Evolutionary conservation across 1,140 invertebrate species (phyloP), one percentile per base, ranked within the genome.

Genomic region (Tetragnatha versicolor): DNA sequence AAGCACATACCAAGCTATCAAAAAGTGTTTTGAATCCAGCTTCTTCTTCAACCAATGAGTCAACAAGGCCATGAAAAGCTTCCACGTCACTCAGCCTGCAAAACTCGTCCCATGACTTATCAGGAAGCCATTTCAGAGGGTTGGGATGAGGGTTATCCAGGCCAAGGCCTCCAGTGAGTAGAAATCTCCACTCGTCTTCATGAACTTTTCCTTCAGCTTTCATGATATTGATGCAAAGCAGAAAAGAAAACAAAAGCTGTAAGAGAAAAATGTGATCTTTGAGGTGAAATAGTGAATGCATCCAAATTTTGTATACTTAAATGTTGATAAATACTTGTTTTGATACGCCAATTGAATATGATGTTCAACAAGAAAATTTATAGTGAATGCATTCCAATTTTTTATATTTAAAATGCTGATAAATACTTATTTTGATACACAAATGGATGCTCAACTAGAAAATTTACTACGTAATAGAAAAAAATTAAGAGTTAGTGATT

Each of bases 221-320:
- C 86, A 93, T 87, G 76, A 98, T 87, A 84, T 96, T 97, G 22
- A 94, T 88, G 63, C 90, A 90, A 58, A 98, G 87, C 78, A 98
- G 84, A 79, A 98, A 87, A 0, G 95, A 96, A 86, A 98, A 98
- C 17, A 98, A 87, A 27, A 97, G 85, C 87, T 97, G 94, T 0
- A 84, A 83, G 58, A 45, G 31, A 51, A 22, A 79, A 2, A 20
- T 31, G n/a, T n/a, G n/a, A n/a, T n/a, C n/a, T n/a, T n/a, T n/a
- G n/a, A n/a, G n/a, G n/a, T n/a, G n/a, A n/a, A n/a, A n/a, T n/a
- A n/a, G n/a, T n/a, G n/a, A n/a, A n/a, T n/a, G n/a, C n/a, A n/a
- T n/a, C n/a, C n/a, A n/a, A n/a, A n/a, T n/a, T n/a, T n/a, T n/a
- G n/a, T n/a, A n/a, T n/a, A n/a, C n/a, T n/a, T n/a, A n/a, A n/a